Percentiles rank a stretch among this genome's conserved stretches.
These are phyloP conservation scores for Oceanodroma leucorhoa DNA, from an alignment of 2,797 vertebrate species.

Conservation along the genomic window DNA sequence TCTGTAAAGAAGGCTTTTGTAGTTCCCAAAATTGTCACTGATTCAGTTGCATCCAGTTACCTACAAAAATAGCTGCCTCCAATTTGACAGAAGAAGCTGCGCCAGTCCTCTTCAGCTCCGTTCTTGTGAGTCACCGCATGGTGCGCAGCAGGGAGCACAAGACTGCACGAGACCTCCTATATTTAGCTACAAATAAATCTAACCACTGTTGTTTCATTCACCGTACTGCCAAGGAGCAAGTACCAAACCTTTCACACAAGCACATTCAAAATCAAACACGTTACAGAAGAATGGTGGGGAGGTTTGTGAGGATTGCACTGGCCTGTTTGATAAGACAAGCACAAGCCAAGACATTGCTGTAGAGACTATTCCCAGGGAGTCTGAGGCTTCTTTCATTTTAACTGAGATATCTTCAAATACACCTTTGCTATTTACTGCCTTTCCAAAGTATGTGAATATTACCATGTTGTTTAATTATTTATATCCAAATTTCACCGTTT, in stretches of 20 bases:
- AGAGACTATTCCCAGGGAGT: neutral
- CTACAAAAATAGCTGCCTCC: neutral
- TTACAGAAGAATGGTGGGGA: neutral
- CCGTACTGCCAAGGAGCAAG: neutral
- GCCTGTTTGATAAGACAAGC: neutral
- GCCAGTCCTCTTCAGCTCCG: neutral
- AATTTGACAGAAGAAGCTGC: neutral
- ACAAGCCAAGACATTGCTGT: neutral
- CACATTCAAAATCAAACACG: neutral
- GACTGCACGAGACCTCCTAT: neutral
- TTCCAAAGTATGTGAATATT: neutral
- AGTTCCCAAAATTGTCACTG: neutral
- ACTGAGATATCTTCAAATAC: neutral
- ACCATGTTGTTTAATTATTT: neutral
- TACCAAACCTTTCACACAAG: neutral
- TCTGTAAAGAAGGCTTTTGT: neutral
- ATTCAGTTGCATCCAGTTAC: neutral
- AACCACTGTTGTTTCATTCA: neutral
- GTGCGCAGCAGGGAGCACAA: neutral
- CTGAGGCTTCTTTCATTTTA: neutral
- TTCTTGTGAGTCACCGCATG: neutral
- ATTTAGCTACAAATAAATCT: neutral
- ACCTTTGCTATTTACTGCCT: neutral
- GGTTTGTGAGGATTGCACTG: neutral
- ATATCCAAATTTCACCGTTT: neutral